Conservation (phyloP, 2,888 invertebrate species). For the Podotricha telesiphe region DNA sequence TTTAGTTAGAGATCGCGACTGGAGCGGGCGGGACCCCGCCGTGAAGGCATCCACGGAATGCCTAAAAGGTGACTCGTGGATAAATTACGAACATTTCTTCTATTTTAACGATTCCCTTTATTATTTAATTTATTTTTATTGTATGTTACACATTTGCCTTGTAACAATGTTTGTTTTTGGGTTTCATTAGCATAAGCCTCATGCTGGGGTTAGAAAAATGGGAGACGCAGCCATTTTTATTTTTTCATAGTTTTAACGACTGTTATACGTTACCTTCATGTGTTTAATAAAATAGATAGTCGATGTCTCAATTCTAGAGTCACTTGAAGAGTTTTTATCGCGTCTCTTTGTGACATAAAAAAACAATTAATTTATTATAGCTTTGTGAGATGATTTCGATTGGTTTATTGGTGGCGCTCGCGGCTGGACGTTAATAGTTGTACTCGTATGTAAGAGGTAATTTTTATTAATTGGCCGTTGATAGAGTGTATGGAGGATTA, state of each 20-base stretch:
- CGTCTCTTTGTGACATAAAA: conserved; percentile 76
- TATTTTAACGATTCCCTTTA: conserved; percentile 83
- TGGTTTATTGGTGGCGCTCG: conserved; percentile 71
- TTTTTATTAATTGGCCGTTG: conserved; percentile 80
- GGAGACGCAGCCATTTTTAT: conserved; percentile 68
- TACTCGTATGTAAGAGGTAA: conserved; percentile 67
- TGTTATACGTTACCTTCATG: conserved; percentile 65
- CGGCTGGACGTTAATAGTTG: conserved; percentile 77
- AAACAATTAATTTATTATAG: conserved; percentile 82
- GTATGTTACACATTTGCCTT: conserved; percentile 82
- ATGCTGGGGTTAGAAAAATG: conserved; percentile 71
- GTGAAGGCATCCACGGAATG: conserved; percentile 81
- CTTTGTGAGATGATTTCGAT: conserved; percentile 72
- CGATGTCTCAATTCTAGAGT: conserved; percentile 79
- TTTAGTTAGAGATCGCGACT: conserved; percentile 79
- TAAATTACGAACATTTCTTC: conserved; percentile 83
- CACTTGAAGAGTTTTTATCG: conserved; percentile 78
- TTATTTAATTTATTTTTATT: conserved; percentile 84
- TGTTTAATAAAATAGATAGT: conserved; percentile 77
- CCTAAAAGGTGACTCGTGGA: conserved; percentile 83
- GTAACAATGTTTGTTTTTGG: conserved; percentile 83
- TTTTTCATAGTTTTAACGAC: conserved; percentile 71
- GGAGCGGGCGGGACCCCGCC: conserved; percentile 77
- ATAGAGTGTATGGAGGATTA: conserved; percentile 63
- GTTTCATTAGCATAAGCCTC: conserved; percentile 80